phyloP scores from a whole-genome alignment of 2,888 invertebrate species.

The Rosalia funebris region DNA sequence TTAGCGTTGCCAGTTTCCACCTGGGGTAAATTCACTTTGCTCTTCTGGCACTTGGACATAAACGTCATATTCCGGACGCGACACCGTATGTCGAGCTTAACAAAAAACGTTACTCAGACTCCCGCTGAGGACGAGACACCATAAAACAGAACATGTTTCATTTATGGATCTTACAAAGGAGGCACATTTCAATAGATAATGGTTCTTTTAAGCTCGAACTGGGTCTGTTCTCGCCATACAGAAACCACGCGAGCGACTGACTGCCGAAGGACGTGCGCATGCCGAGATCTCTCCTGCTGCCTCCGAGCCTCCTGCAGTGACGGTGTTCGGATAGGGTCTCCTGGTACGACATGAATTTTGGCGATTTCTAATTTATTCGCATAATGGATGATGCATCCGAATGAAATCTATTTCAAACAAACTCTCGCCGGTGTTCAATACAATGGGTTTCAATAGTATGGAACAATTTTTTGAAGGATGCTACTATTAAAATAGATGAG shows the following conservation, averaged over 20 bases:
- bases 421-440: no score
- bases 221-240: constrained; percentile 9
- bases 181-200: constrained; percentile 11
- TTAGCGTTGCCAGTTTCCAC: constrained; percentile 52
- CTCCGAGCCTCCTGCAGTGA: constrained; percentile 10
- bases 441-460: no score
- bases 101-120: not conserved
- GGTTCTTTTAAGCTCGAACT: constrained; percentile 7
- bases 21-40: constrained; percentile 48
- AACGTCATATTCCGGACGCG: constrained; percentile 52
- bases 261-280: constrained; percentile 27
- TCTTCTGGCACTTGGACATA: constrained; percentile 53
- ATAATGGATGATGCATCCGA: no score
- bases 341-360: constrained; percentile 6
- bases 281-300: constrained; percentile 26
- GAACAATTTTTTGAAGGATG: no score
- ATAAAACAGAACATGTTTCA: constrained; percentile 7
- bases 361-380: no score
- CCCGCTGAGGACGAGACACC: not conserved
- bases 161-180: constrained; percentile 6
- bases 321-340: constrained; percentile 15
- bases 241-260: constrained; percentile 36
- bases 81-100: constrained; percentile 18
- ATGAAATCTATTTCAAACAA: no score
- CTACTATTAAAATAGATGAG: no score